phyloP scores from a whole-genome alignment of 2,888 invertebrate species.

The Eucera pruinosa region DNA sequence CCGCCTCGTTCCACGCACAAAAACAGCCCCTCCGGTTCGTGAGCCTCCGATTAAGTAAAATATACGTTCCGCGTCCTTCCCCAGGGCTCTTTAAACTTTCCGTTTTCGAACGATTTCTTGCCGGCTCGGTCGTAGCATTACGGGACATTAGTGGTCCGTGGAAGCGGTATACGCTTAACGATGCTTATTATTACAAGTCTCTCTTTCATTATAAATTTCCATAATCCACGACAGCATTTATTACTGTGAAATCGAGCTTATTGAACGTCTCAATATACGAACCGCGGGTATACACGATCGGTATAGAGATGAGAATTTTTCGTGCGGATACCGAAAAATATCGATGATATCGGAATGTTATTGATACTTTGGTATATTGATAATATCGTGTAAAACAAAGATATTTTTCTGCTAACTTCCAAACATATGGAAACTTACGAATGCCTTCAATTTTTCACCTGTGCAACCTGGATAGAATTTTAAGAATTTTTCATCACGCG shows the following conservation, averaged over 20 bases:
- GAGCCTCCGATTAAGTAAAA: slow-evolving; percentile 68
- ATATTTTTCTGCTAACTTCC: too few species aligned
- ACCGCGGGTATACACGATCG: not conserved
- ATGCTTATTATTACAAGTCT: slow-evolving; percentile 47
- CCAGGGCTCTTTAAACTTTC: slow-evolving; percentile 42
- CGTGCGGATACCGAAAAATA: too few species aligned
- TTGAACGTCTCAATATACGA: slow-evolving; percentile 28
- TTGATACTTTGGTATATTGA: too few species aligned
- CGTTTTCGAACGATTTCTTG: slow-evolving; percentile 38
- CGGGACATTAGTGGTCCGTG: slow-evolving; percentile 33
- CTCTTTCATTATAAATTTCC: slow-evolving; percentile 48
- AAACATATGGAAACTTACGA: too few species aligned
- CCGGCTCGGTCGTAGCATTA: slow-evolving; percentile 9
- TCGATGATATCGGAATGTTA: too few species aligned
- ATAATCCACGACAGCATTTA: slow-evolving; percentile 41
- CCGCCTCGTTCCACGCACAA: slow-evolving; percentile 30
- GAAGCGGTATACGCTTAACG: slow-evolving; percentile 34
- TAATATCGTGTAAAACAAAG: too few species aligned
- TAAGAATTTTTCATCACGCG: too few species aligned
- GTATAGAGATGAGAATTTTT: too few species aligned
- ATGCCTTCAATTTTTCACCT: too few species aligned
- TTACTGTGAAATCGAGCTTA: slow-evolving; percentile 6
- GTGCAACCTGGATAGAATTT: too few species aligned
- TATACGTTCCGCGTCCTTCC: slow-evolving; percentile 53
- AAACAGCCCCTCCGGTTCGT: slow-evolving; percentile 50